These are phyloP conservation scores for Sarcophaga variegata DNA, from an alignment of 2,888 invertebrate genomes.

Conservation along the genomic window DNA sequence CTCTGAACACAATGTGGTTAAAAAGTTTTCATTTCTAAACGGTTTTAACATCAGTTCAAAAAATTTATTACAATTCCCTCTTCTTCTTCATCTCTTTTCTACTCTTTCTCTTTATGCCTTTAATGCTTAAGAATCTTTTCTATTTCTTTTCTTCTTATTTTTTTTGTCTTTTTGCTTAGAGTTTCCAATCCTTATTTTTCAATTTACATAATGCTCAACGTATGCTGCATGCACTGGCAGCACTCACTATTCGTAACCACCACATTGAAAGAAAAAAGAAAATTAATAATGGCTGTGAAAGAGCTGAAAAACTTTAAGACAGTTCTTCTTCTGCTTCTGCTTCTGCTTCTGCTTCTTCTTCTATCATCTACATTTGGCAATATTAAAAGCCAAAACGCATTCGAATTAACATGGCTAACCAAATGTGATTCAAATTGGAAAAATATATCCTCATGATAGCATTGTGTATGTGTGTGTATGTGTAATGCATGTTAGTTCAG, in stretches of 20 bases:
- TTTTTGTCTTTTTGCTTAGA: background rate
- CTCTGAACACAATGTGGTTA: slow-evolving; percentile 66
- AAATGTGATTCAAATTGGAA: slow-evolving; percentile 38
- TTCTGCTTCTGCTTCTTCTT: background rate
- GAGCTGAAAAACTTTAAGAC: slow-evolving; percentile 4
- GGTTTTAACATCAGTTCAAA: slow-evolving; percentile 47
- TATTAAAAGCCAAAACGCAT: slow-evolving; percentile 30
- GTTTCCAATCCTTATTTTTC: slow-evolving; percentile 23
- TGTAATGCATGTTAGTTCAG: no score
- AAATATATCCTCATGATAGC: background rate
- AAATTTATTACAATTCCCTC: slow-evolving; percentile 34
- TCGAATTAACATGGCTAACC: slow-evolving; percentile 39
- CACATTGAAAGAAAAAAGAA: background rate
- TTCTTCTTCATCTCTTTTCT: slow-evolving; percentile 5
- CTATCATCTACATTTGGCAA: background rate
- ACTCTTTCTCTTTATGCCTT: background rate
- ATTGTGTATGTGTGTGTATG: background rate
- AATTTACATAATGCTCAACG: slow-evolving; percentile 30
- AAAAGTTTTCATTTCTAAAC: slow-evolving; percentile 66
- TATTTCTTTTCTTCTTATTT: background rate
- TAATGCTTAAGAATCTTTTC: background rate
- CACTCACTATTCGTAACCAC: background rate
- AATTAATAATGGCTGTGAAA: background rate
- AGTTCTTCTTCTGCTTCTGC: background rate
- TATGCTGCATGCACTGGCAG: background rate